Evolutionary conservation across 2,888 invertebrate genomes (phyloP), one percentile per base, ranked within the genome.

Genomic region (Eledone cirrhosa): DNA sequence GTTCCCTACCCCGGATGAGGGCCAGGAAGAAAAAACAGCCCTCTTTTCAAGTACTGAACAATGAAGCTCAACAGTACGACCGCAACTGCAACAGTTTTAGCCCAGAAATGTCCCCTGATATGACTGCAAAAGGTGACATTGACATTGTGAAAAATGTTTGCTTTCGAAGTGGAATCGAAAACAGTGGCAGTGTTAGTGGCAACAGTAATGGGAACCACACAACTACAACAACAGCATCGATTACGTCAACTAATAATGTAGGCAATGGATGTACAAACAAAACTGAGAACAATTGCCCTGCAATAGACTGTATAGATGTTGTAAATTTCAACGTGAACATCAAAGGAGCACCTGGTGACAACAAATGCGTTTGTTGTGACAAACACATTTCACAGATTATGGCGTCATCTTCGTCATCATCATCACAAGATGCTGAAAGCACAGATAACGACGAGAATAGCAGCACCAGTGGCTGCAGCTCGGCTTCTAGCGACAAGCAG

Each of bases 1-100:
- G 86, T 78, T 85, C 87, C 47, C 83, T 88, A 48, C 87, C 87
- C 1, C 83, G 86, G 53, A 83, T 87, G 13, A 82, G 85, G 72
- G 83, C 81, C 67, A 85, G 82, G 77, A 86, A 86, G 82, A 87
- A 87, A 80, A 86, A 88, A 80, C 81, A 83, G 33, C 53, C 76
- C 13, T 47, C 76, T 29, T 48, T 48, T 48, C 76, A 76, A 27
- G 76, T 76, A n/a, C 48, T 76, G 76, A 76, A 76, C 48, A 76
- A 76, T 48, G 76, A 76, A 29, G 24, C 72, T 13, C 72, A 72
- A 75, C 80, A 77, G 41, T 83, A 81, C 76, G 81, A 82, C 65
- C 79, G 67, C n/a, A 76, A 69, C 75, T 77, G 75, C 22, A 77
- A 69, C 65, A 67, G 27, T 65, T 77, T 27, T 24, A 48, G 41